These are phyloP conservation scores for Vulpes ferrilata DNA, from an alignment of 2,113 vertebrate genomes.

Conservation along the genomic window DNA sequence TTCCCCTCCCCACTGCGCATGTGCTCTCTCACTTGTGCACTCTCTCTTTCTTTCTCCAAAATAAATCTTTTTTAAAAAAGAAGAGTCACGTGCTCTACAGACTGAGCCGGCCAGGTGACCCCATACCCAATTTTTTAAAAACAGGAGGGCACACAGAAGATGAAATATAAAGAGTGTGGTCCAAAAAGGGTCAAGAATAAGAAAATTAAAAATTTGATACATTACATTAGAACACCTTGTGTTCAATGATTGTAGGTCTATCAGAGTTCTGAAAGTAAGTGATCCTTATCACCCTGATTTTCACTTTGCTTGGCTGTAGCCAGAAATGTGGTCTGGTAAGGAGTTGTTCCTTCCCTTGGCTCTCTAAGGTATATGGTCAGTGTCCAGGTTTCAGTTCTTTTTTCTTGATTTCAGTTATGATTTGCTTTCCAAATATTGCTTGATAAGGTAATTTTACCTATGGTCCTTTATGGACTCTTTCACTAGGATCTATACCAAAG, in stretches of 20 bases:
- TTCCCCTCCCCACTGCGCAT: neutral
- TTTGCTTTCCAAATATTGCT: slow-evolving; percentile 37
- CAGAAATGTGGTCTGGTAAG: slow-evolving; percentile 17
- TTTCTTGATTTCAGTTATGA: neutral
- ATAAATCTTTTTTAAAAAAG: neutral
- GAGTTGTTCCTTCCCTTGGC: slow-evolving; percentile 28
- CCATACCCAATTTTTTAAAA: neutral
- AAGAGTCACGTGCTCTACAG: neutral
- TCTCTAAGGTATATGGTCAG: neutral
- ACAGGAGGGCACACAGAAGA: neutral
- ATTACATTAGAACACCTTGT: neutral
- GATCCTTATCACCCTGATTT: neutral
- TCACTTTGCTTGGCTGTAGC: neutral
- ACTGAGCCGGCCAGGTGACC: neutral
- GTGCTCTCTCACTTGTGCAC: neutral
- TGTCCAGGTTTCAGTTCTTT: neutral
- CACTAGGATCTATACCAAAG: neutral
- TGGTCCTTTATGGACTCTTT: neutral
- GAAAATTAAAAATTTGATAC: neutral
- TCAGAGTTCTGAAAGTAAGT: slow-evolving; percentile 11
- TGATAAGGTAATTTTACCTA: slow-evolving; percentile 4
- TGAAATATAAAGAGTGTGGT: neutral
- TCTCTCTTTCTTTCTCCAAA: neutral
- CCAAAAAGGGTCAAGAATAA: slow-evolving; percentile 19
- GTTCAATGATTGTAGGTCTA: neutral